Conservation (phyloP, 2,797 vertebrate genomes). For the Peromyscus aztecus region DNA sequence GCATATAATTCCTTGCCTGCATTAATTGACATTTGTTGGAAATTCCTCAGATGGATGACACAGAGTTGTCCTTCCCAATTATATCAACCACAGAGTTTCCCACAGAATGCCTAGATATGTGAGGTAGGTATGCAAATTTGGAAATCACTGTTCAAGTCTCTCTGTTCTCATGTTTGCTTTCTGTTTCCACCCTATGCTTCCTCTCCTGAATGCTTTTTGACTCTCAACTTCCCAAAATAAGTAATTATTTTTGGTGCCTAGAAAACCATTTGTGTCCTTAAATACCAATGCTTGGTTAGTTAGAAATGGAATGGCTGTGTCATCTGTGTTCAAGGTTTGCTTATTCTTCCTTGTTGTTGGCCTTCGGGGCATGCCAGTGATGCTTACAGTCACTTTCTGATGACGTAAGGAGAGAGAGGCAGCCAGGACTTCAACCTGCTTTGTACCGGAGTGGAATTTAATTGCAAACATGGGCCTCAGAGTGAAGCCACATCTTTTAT, state of each 20-base stretch:
- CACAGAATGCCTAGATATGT: not conserved
- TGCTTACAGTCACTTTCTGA: not conserved
- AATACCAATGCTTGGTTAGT: not conserved
- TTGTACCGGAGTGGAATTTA: constrained; percentile 26
- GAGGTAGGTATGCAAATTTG: not conserved
- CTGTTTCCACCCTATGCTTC: not conserved
- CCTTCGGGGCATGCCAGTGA: not conserved
- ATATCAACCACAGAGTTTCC: not conserved
- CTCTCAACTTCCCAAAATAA: not conserved
- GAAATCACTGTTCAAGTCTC: not conserved
- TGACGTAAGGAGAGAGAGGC: not conserved
- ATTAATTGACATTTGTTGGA: not conserved
- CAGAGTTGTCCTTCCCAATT: not conserved
- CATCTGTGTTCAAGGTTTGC: not conserved
- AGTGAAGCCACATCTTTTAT: constrained; percentile 26
- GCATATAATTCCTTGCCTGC: constrained; percentile 16
- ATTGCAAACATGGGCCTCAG: not conserved
- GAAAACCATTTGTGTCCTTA: constrained; percentile 24
- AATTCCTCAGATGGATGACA: not conserved
- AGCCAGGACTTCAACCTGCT: not conserved
- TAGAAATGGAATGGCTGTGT: constrained; percentile 32
- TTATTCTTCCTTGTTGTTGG: not conserved
- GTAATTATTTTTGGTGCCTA: constrained; percentile 26
- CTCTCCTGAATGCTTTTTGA: not conserved
- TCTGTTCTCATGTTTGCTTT: constrained; percentile 34